These are phyloP conservation scores for Cryptotermes secundus DNA, from an alignment of 1,140 invertebrate genomes.

Conservation along the genomic window DNA sequence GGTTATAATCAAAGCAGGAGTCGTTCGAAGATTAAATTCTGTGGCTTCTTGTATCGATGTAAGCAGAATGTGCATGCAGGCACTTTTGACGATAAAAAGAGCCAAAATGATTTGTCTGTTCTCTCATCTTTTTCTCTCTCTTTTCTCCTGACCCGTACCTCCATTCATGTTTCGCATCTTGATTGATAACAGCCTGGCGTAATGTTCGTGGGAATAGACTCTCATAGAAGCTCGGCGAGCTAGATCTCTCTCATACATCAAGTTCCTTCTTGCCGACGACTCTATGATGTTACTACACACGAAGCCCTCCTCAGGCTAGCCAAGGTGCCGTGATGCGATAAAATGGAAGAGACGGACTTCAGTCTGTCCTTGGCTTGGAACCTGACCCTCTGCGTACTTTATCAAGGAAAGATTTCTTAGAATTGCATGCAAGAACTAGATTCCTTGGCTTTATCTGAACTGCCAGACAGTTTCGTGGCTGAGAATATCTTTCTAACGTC, in stretches of 20 bases:
- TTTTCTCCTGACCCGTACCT: not conserved
- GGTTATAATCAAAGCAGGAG: not conserved
- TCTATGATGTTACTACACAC: not conserved
- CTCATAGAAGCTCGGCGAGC: not conserved
- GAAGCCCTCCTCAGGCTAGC: not conserved
- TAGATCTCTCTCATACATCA: constrained; percentile 6
- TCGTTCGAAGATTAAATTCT: not conserved
- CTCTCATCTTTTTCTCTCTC: too few species aligned
- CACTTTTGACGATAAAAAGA: not conserved
- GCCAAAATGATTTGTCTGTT: not conserved
- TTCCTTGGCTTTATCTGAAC: not conserved
- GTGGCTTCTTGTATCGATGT: not conserved
- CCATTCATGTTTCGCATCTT: not conserved
- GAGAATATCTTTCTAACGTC: too few species aligned
- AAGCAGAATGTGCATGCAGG: not conserved
- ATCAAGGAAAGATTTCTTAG: not conserved
- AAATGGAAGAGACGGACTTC: not conserved
- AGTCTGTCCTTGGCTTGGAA: not conserved
- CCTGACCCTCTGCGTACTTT: not conserved
- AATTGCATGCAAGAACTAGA: not conserved
- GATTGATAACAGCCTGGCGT: not conserved
- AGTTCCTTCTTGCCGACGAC: not conserved
- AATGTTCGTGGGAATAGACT: constrained; percentile 15
- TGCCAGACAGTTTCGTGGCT: not conserved
- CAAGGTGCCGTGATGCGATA: not conserved